Evolutionary conservation across 2,797 vertebrate genomes (phyloP).

Genomic region (Leptodactylus fallax): DNA sequence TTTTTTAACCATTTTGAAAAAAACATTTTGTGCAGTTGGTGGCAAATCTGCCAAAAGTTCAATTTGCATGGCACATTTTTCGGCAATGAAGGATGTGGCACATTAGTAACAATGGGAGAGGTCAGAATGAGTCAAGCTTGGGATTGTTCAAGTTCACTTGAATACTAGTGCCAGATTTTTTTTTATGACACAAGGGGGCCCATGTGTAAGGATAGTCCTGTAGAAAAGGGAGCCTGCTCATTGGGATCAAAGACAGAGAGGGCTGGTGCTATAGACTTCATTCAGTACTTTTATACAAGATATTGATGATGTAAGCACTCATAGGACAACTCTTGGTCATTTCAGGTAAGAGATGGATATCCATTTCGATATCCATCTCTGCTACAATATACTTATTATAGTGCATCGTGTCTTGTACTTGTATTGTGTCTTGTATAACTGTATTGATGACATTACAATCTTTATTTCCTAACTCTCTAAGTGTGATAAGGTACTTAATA

Average conservation of each 20-base stretch:
- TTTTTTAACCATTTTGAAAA: background rate
- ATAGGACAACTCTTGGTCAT: background rate
- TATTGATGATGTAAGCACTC: background rate
- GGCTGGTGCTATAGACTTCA: background rate
- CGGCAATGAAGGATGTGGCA: constrained; percentile 2
- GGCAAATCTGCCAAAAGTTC: background rate
- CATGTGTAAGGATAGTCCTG: background rate
- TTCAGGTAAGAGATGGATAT: no score
- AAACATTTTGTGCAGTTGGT: background rate
- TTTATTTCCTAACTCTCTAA: no score
- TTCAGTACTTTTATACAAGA: background rate
- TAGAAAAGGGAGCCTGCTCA: background rate
- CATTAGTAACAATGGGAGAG: background rate
- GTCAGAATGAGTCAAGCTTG: constrained; percentile 8
- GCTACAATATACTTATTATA: no score
- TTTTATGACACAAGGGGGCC: background rate
- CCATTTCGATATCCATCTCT: no score
- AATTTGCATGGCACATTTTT: constrained; percentile 9
- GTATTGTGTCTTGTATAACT: no score
- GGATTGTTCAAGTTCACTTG: background rate
- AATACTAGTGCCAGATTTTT: background rate
- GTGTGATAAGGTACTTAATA: no score
- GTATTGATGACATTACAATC: no score
- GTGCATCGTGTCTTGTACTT: no score
- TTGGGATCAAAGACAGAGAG: background rate